Evolutionary conservation across 2,888 invertebrate genomes (phyloP).

Genomic region (Kuschelorhynchus macadamiae): DNA sequence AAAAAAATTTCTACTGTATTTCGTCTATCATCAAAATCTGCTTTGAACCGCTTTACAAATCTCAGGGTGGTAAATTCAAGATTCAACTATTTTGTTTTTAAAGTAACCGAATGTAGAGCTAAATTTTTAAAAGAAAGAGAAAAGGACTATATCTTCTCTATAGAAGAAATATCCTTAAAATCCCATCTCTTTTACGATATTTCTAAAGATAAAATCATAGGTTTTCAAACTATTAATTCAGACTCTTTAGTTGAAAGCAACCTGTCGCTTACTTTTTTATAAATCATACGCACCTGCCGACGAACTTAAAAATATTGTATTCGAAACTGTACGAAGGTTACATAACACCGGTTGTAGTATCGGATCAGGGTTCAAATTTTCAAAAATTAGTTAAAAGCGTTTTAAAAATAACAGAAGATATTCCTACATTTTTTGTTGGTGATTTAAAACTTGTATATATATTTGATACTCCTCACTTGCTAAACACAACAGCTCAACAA

Average conservation of each 20-base stretch:
- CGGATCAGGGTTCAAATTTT: background rate
- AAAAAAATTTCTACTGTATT: slow-evolving; percentile 42
- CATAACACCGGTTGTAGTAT: background rate
- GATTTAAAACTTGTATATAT: slow-evolving; percentile 10
- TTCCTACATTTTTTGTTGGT: too few relatives aligned
- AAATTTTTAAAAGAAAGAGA: slow-evolving; percentile 25
- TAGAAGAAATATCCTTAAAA: slow-evolving; percentile 49
- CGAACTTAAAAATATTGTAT: slow-evolving; percentile 41
- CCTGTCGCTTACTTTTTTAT: slow-evolving; percentile 45
- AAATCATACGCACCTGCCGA: slow-evolving; percentile 15
- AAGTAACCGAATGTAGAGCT: slow-evolving; percentile 16
- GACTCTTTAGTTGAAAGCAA: slow-evolving; percentile 15
- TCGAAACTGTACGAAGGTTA: slow-evolving; percentile 23
- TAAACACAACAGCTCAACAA: slow-evolving; percentile 41
- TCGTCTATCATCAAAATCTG: slow-evolving; percentile 43
- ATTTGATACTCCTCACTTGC: slow-evolving; percentile 44
- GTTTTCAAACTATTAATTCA: background rate
- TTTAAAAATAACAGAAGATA: slow-evolving; percentile 15
- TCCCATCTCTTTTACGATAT: slow-evolving; percentile 46
- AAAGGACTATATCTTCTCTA: slow-evolving; percentile 44
- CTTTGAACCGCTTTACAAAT: slow-evolving; percentile 41
- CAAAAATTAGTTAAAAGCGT: background rate
- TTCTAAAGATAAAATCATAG: slow-evolving; percentile 14
- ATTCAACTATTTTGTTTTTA: slow-evolving; percentile 37
- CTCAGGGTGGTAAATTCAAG: slow-evolving; percentile 38